Conservation (phyloP, 1,140 invertebrate genomes). For the Caerostris extrusa region DNA sequence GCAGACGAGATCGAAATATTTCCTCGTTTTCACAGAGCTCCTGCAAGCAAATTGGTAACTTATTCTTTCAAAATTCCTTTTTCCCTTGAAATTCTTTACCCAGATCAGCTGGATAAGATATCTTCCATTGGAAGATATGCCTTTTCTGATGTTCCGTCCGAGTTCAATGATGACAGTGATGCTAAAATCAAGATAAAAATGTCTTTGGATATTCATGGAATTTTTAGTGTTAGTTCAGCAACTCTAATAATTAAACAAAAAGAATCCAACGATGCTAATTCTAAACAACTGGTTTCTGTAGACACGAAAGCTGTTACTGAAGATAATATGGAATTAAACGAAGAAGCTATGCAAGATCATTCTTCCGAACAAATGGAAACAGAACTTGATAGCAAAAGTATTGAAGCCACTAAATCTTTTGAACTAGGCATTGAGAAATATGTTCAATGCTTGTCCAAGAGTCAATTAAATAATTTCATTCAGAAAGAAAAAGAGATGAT, state of each 20-base stretch:
- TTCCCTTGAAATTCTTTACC: slow-evolving; percentile 90
- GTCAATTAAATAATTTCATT: slow-evolving; percentile 84
- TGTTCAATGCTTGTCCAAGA: slow-evolving; percentile 86
- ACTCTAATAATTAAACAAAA: slow-evolving; percentile 89
- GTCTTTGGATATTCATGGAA: slow-evolving; percentile 94
- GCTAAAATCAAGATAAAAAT: slow-evolving; percentile 98
- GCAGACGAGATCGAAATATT: slow-evolving; percentile 88
- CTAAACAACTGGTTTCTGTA: background rate
- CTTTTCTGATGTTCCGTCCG: slow-evolving; percentile 91
- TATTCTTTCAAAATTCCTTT: slow-evolving; percentile 95
- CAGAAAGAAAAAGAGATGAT: slow-evolving; percentile 87
- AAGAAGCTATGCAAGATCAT: background rate
- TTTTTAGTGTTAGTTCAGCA: slow-evolving; percentile 92
- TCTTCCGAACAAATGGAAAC: background rate
- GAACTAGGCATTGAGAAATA: slow-evolving; percentile 90
- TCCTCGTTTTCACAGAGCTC: slow-evolving; percentile 91
- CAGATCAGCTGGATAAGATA: background rate
- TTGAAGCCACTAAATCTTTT: slow-evolving; percentile 84
- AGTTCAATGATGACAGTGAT: slow-evolving; percentile 90
- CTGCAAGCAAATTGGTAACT: slow-evolving; percentile 96
- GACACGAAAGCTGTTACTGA: background rate
- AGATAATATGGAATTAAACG: background rate
- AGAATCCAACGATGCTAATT: background rate
- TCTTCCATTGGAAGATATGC: slow-evolving; percentile 87
- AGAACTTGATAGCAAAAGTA: background rate